These are phyloP conservation scores for Micropoecilia bifurca DNA, from an alignment of 2,797 vertebrate species.

Conservation along the genomic window DNA sequence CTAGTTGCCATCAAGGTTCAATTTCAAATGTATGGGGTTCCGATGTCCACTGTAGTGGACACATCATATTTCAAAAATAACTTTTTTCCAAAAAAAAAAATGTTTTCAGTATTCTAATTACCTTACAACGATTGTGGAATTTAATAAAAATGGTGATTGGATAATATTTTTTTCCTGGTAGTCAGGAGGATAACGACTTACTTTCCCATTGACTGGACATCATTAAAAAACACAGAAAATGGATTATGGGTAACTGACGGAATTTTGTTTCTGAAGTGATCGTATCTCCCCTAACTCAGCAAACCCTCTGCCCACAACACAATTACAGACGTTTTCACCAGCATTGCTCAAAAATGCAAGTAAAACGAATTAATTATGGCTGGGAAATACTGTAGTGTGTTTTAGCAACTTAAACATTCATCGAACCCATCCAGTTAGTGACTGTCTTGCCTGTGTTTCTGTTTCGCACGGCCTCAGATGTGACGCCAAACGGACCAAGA, in stretches of 20 bases:
- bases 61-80: too few relatives aligned
- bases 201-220: background rate
- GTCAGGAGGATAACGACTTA: background rate
- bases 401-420: background rate
- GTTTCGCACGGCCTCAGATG: slow-evolving; percentile 78
- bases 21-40: too few relatives aligned
- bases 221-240: background rate
- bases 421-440: background rate
- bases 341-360: background rate
- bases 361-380: too few relatives aligned
- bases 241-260: background rate
- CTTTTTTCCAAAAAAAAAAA: too few relatives aligned
- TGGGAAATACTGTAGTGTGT: background rate
- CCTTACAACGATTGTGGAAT: too few relatives aligned
- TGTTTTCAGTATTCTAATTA: too few relatives aligned
- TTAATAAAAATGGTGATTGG: too few relatives aligned
- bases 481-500: slow-evolving; percentile 84
- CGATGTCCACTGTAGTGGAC: too few relatives aligned
- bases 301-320: background rate
- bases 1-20: too few relatives aligned
- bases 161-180: too few relatives aligned
- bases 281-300: background rate
- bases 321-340: background rate
- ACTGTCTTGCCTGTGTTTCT: background rate
- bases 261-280: background rate